These are phyloP conservation scores for Pantherophis vulpinus DNA, from an alignment of 2,797 vertebrate genomes.

Conservation along the genomic window DNA sequence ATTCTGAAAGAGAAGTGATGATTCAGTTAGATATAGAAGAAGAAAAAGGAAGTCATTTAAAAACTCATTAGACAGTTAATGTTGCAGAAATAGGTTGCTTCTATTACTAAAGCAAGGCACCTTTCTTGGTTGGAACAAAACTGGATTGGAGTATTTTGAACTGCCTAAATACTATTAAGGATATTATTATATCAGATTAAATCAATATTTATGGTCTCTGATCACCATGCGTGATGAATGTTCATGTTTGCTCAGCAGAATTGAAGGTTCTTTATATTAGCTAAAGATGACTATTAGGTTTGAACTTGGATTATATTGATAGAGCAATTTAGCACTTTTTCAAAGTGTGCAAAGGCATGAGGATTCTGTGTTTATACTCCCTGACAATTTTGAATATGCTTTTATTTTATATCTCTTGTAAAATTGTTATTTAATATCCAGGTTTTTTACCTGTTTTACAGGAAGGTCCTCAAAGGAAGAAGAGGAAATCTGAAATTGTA, in stretches of 20 bases:
- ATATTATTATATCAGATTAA: background rate
- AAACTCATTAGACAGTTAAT: background rate
- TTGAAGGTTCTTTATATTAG: background rate
- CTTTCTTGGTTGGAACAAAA: background rate
- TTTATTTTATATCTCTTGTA: background rate
- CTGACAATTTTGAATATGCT: background rate
- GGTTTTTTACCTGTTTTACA: constrained; percentile 51
- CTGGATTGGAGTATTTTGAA: background rate
- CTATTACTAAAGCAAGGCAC: background rate
- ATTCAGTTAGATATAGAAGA: background rate
- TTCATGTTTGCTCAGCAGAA: background rate
- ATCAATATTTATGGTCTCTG: background rate
- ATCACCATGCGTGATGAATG: background rate
- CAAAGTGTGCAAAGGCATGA: background rate
- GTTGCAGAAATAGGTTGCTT: background rate
- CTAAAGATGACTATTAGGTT: background rate
- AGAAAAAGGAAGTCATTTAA: background rate
- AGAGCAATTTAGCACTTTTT: background rate
- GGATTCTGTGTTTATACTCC: background rate
- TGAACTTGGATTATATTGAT: background rate
- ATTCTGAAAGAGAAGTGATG: background rate
- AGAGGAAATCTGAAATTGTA: constrained; percentile 88
- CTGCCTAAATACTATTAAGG: background rate
- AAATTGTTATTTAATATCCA: background rate
- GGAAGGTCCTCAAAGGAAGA: constrained; percentile 97